A percentile compares a stretch with the other conserved stretches of the same genome.
Conservation (phyloP, 2,113 vertebrate species). For the Datnioides undecimradiatus region DNA sequence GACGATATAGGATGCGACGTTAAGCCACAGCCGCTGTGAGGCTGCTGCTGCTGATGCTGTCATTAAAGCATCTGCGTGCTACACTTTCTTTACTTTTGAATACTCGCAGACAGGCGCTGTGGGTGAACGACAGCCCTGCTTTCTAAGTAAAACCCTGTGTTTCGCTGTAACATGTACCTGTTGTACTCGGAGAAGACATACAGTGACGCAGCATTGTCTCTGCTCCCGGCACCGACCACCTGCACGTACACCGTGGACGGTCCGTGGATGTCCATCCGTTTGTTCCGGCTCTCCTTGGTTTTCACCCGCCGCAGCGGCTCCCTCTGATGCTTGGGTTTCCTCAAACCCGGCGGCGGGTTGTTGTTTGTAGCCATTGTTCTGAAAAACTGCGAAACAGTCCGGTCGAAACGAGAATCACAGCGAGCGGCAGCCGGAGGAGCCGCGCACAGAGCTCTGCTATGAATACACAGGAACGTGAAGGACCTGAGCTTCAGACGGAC, state of each 20-base stretch:
- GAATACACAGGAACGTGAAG: conserved; percentile 15
- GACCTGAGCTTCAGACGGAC: conserved; percentile 23
- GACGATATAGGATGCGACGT: too few relatives aligned
- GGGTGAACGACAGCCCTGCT: neutral
- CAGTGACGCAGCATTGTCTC: conserved; percentile 85
- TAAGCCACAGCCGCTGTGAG: too few relatives aligned
- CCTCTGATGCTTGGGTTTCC: conserved; percentile 79
- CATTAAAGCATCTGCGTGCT: too few relatives aligned
- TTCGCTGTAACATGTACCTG: conserved; percentile 75
- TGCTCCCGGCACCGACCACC: conserved; percentile 89
- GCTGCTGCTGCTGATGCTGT: too few relatives aligned
- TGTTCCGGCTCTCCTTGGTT: conserved; percentile 80
- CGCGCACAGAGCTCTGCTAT: conserved; percentile 14
- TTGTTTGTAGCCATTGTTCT: conserved; percentile 61
- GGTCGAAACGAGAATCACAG: neutral
- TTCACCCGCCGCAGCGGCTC: conserved; percentile 86
- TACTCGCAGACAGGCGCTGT: too few relatives aligned
- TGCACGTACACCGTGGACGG: conserved; percentile 90
- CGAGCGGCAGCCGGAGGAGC: neutral
- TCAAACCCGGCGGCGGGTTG: neutral
- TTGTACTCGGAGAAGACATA: conserved; percentile 91
- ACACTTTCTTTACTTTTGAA: too few relatives aligned
- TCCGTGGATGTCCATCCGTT: conserved; percentile 65
- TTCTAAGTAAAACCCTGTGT: conserved; percentile 3
- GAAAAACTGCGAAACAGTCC: conserved; percentile 21